Evolutionary conservation across 2,113 vertebrate species (phyloP).

Genomic region (Psittacara wagleri): DNA sequence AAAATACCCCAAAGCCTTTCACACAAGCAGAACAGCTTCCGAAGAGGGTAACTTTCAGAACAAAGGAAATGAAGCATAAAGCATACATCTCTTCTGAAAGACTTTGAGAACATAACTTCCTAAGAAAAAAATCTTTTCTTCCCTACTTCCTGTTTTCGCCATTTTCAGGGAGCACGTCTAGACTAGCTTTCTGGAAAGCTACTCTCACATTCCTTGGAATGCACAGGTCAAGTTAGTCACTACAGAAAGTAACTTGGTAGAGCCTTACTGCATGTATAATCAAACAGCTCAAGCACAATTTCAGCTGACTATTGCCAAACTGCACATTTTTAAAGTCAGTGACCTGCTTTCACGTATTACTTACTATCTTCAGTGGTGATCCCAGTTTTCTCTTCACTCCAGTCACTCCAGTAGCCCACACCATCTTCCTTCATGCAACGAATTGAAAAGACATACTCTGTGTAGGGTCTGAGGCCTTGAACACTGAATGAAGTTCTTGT

Average conservation of each 20-base stretch:
- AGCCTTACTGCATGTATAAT: not conserved
- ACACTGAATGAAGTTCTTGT: conserved; percentile 81
- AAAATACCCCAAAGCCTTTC: not conserved
- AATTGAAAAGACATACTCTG: conserved; percentile 80
- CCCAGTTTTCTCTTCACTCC: conserved; percentile 78
- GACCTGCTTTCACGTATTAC: conserved; percentile 30
- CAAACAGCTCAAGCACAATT: not conserved
- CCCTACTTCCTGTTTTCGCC: rapidly evolving
- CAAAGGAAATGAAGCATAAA: not conserved
- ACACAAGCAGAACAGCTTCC: not conserved
- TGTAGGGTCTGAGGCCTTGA: conserved; percentile 83
- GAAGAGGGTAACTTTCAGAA: not conserved
- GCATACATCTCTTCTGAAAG: not conserved
- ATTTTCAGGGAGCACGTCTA: not conserved
- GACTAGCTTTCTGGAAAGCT: not conserved
- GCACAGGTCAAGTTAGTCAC: rapidly evolving
- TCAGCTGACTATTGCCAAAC: not conserved
- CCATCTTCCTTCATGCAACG: conserved; percentile 72
- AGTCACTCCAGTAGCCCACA: conserved; percentile 87
- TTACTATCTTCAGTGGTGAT: conserved; percentile 85
- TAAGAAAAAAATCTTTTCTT: not conserved
- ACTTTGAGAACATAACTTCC: not conserved
- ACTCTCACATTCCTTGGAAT: not conserved
- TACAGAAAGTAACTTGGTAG: not conserved
- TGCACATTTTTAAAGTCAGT: not conserved